Conservation (phyloP, 2,113 vertebrate genomes). For the Odocoileus virginianus region DNA sequence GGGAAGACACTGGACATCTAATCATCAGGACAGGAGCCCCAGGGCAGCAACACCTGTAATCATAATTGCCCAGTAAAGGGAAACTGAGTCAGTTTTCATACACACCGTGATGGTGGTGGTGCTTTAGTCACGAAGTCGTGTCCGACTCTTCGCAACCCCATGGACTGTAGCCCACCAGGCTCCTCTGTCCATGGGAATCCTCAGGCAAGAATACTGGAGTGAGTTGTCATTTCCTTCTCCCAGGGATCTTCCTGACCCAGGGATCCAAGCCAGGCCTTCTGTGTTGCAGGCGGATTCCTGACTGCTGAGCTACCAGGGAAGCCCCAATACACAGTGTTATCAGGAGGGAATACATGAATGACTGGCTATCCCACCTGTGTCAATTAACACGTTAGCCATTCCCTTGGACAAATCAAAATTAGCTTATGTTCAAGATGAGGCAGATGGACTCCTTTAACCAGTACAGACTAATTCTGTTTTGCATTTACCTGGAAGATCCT, state of each 20-base stretch:
- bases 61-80: not conserved
- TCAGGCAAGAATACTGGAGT: not conserved
- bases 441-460: not conserved
- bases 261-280: not conserved
- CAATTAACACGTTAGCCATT: not conserved
- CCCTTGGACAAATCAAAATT: not conserved
- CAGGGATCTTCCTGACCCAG: not conserved
- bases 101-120: not conserved
- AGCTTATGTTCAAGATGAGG: not conserved
- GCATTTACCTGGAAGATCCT: not conserved
- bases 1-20: not conserved
- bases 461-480: not conserved
- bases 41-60: not conserved
- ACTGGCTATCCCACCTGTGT: not conserved
- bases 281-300: not conserved
- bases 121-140: rapidly evolving
- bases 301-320: not conserved
- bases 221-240: not conserved
- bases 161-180: not conserved
- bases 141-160: not conserved
- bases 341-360: not conserved
- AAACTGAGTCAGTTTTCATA: not conserved
- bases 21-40: not conserved
- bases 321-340: not conserved
- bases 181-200: not conserved